These are phyloP conservation scores for Acridotheres tristis DNA, from an alignment of 2,797 vertebrate genomes.

Conservation along the genomic window DNA sequence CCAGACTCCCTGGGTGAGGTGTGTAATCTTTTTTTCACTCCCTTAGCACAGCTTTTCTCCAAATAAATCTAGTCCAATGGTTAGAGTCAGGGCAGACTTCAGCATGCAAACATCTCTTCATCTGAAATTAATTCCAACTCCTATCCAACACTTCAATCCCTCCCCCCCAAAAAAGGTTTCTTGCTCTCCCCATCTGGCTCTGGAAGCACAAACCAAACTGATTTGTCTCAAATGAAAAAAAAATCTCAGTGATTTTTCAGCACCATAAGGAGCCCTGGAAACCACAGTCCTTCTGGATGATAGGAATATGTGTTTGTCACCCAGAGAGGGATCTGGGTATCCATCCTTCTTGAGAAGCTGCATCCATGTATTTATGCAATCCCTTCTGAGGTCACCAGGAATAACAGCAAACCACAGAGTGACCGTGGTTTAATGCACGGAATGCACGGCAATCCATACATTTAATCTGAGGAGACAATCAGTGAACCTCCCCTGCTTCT, in stretches of 20 bases:
- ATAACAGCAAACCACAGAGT: not conserved
- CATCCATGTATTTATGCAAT: not conserved
- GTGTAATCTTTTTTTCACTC: not conserved
- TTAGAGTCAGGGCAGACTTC: not conserved
- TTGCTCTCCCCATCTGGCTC: not conserved
- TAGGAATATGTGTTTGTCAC: not conserved
- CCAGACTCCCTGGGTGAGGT: not conserved
- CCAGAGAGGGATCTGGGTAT: not conserved
- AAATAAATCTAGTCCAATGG: not conserved
- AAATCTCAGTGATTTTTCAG: not conserved
- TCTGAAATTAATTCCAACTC: conserved; percentile 30
- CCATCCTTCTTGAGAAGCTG: not conserved
- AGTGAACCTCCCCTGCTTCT: not conserved
- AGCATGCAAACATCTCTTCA: not conserved
- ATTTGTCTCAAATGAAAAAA: not conserved
- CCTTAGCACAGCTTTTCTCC: not conserved
- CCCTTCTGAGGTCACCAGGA: not conserved
- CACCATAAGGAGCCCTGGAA: not conserved
- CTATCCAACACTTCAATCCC: not conserved
- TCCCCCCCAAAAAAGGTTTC: not conserved
- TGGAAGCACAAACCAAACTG: not conserved
- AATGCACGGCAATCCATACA: not conserved
- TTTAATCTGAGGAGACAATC: not conserved
- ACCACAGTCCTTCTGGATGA: not conserved
- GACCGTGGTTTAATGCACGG: not conserved